Evolutionary conservation across 2,888 invertebrate genomes (phyloP).

Genomic region (Phragmatobia fuliginosa): DNA sequence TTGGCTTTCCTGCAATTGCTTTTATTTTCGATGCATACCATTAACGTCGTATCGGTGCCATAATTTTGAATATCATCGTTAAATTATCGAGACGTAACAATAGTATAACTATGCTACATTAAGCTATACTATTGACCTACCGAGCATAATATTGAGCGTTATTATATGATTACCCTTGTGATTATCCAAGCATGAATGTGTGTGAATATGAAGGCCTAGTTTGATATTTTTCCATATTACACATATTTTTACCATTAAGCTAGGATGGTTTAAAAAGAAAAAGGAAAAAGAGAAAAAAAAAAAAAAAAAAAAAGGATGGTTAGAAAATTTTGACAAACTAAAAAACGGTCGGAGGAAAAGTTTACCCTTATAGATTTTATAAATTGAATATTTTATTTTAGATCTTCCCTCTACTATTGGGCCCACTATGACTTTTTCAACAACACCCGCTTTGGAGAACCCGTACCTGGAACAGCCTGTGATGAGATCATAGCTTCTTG

Average conservation of each 20-base stretch:
- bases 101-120: background rate
- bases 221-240: background rate
- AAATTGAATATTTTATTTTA: constrained; percentile 53
- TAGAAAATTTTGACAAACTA: too few species aligned
- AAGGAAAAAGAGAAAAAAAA: too few species aligned
- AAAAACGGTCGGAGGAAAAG: too few species aligned
- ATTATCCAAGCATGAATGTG: background rate
- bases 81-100: background rate
- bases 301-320: too few species aligned
- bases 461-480: constrained; percentile 92
- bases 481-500: constrained; percentile 96
- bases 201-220: too few species aligned
- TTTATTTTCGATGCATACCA: too few species aligned
- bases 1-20: background rate
- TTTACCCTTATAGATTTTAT: too few species aligned
- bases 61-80: background rate
- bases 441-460: constrained; percentile 94
- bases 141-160: background rate
- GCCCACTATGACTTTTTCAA: constrained; percentile 98
- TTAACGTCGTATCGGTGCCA: background rate
- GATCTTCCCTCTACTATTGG: constrained; percentile 97
- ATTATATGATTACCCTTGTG: background rate
- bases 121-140: background rate
- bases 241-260: too few species aligned
- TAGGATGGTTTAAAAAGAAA: too few species aligned